Evolutionary conservation across 2,113 vertebrate genomes (phyloP), one percentile per base, ranked within the genome.

Genomic region (Puntigrus tetrazona): DNA sequence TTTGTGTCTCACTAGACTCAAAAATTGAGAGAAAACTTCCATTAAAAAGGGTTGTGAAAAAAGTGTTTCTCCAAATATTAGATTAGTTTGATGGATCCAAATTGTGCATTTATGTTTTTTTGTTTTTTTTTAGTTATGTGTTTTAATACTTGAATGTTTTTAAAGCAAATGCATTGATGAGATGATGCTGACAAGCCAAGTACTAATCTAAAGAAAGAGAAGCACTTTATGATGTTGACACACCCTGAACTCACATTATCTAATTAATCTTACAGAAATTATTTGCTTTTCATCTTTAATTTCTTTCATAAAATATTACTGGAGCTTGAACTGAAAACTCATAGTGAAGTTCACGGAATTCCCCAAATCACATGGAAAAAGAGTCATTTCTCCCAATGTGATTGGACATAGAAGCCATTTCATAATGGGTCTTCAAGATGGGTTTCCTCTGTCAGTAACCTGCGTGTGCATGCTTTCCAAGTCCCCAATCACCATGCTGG

Each of bases 261-360:
- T 38, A 59, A 41, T 74, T 84, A 25, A 67, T 80, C 59, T 31
- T 31, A 47, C 41, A 80, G 36, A 63, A 27, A 79, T 22, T 7
- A 29, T 81, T 70, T 81, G 4, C 34, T 70, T 52, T 70, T 14
- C 79, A 81, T 81, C 63, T 75, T 83, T 75, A 31, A 61, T 83
- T 87, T 77, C 25, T 18, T 10, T 47, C 85, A 77, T 78, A 10
- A 59, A 52, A 72, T 41, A 70, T 27, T 72, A 91, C 87, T 88
- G 92, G 92, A 92, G 88, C 86, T 86, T 47, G 84, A 89, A 84
- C 90, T 92, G 86, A 90, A 91, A 93, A 70, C 63, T 81, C 79
- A 78, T 78, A 81, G 63, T 70, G 29, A 69, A 16, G 27, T 69
- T 81, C 43, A 81, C 22, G 47, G 65, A 81, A 81, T 70, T 70